Evolutionary conservation across 2,888 invertebrate species (phyloP).

Genomic region (Strigamia crassipes): DNA sequence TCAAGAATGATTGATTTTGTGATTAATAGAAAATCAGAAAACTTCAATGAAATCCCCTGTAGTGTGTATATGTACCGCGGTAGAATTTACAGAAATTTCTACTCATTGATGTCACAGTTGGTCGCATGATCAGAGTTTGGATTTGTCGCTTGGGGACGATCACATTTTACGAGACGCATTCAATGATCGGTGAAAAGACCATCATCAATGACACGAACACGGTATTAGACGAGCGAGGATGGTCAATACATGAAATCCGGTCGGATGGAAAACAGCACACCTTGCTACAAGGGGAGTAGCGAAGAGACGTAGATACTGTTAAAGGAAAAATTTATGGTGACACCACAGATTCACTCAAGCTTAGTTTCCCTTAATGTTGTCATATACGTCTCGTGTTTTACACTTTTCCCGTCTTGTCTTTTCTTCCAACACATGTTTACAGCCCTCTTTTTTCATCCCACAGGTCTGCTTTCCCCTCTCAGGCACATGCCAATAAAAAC

Average conservation of each 20-base stretch:
- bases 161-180: conserved; percentile 38
- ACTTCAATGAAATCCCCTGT: too few relatives aligned
- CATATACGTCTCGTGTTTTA: conserved; percentile 42
- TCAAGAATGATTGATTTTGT: too few relatives aligned
- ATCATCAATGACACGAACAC: conserved; percentile 35
- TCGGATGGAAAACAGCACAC: conserved; percentile 38
- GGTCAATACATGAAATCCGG: conserved; percentile 36
- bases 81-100: too few relatives aligned
- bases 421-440: conserved; percentile 24
- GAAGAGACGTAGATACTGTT: background rate
- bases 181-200: conserved; percentile 39
- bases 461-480: background rate
- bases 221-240: conserved; percentile 38
- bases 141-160: conserved; percentile 34
- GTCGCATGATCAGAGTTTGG: conserved; percentile 4
- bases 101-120: conserved; percentile 19
- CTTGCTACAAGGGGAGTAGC: conserved; percentile 8
- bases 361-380: conserved; percentile 40
- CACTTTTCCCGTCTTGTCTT: conserved; percentile 7
- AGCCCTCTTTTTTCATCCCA: background rate
- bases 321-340: conserved; percentile 36
- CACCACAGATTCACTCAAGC: conserved; percentile 42
- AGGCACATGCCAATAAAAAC: conserved; percentile 19
- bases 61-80: too few relatives aligned
- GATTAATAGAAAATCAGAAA: too few relatives aligned